A percentile compares a stretch with the other conserved stretches of the same genome.
Evolutionary conservation across 2,797 vertebrate species (phyloP).

Genomic region (Loriculus beryllinus): DNA sequence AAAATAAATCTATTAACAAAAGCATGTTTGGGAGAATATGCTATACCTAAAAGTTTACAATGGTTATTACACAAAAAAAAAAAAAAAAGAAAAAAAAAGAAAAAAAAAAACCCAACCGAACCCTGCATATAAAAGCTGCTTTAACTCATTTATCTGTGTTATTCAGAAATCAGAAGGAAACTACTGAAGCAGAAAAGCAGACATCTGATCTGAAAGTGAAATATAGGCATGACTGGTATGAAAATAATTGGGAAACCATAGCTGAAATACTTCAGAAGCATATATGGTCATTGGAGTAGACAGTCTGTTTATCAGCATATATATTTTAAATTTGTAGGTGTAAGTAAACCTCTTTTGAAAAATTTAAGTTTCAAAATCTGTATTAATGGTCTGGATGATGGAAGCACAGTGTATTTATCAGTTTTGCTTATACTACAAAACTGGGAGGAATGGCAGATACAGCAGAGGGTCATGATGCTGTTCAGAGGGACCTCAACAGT

Average conservation of each 20-base stretch:
- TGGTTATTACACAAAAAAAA: background rate
- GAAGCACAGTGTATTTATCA: background rate
- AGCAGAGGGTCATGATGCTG: background rate
- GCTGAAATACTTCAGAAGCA: background rate
- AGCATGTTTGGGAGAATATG: background rate
- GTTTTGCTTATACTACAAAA: background rate
- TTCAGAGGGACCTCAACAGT: background rate
- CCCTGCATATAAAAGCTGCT: background rate
- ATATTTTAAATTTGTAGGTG: background rate
- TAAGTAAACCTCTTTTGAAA: background rate
- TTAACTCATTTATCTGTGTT: background rate
- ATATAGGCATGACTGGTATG: background rate
- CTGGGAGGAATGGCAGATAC: background rate
- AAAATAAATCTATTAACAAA: constrained; percentile 62
- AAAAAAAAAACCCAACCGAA: no score
- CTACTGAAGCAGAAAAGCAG: background rate
- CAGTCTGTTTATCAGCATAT: background rate
- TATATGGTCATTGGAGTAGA: background rate
- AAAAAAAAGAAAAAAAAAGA: no score
- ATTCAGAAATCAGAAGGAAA: background rate
- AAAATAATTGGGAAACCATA: background rate
- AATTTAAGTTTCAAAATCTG: background rate
- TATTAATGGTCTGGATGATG: background rate
- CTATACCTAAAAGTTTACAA: background rate
- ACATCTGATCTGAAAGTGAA: background rate